A percentile compares a stretch with the other conserved stretches of the same genome.
Conservation (phyloP, 1,140 invertebrate genomes). For the Neuroterus valhalla region DNA sequence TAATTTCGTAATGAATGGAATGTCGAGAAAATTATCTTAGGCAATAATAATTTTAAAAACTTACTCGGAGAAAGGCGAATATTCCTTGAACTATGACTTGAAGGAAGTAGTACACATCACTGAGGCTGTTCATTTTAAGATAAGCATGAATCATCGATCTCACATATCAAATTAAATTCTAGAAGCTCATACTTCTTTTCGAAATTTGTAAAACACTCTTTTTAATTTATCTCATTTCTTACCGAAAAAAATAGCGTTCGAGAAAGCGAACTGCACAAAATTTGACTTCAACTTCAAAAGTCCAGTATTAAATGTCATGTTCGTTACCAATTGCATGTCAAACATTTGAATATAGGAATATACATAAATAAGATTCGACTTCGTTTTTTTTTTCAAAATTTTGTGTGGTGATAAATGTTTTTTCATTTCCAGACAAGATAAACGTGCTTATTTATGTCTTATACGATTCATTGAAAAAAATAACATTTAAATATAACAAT, state of each 20-base stretch:
- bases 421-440: too few relatives aligned
- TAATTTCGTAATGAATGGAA: too few relatives aligned
- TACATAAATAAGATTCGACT: neutral
- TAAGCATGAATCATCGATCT: conserved; percentile 8
- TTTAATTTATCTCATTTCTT: conserved; percentile 36
- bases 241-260: conserved; percentile 36
- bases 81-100: conserved; percentile 50
- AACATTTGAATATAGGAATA: conserved; percentile 18
- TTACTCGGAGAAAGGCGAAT: conserved; percentile 57
- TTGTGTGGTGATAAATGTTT: too few relatives aligned
- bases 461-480: too few relatives aligned
- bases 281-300: conserved; percentile 35
- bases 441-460: too few relatives aligned
- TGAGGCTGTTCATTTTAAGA: conserved; percentile 53
- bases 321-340: neutral
- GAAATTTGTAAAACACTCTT: conserved; percentile 23
- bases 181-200: conserved; percentile 13
- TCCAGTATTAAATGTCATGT: conserved; percentile 3
- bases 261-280: conserved; percentile 38
- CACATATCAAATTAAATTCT: neutral
- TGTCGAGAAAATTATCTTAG: too few relatives aligned
- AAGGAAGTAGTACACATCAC: conserved; percentile 50
- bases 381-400: neutral
- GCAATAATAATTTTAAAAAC: conserved; percentile 3
- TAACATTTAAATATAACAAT: too few relatives aligned